Base-by-base conservation (phyloP, 2,888 invertebrate genomes). In the Lasioglossum zephyrum region DNA sequence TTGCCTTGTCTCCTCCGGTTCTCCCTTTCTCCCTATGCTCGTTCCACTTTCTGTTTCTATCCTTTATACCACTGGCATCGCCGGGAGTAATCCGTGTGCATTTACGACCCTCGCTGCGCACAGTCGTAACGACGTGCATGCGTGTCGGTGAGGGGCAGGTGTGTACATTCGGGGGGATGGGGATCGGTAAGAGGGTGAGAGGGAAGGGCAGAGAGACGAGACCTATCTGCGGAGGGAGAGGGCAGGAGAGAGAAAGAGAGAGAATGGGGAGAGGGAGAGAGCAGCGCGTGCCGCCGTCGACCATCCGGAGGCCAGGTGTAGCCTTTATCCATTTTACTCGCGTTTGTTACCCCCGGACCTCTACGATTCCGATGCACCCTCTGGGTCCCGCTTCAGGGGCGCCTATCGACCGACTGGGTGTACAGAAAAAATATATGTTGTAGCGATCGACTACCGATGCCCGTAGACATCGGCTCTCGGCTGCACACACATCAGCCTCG, bases 221-320 rank as follows among this genome's bases (percentile, higher is more conserved):
- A 75, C 63, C 77, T 69, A 73, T 73, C 73, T 73, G 72, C 72
- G 78, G 78, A 73, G 76, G 66, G 73, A 79, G 60, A 60, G 22
- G 22, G 87, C 84, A 66, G 81, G 70, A 77, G 81, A 87, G 81
- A 75, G 83, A 78, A 80, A 86, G 81, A 82, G 87, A 82, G 80
- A 70, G 74, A 53, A 22, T 2, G 74, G 81, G 84, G 82, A 76
- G 82, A 79, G 76, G 75, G 78, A 73, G 85, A 85, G 86, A 87
- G 81, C 74, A 90, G 91, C 92, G 92, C 92, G 93, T 93, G 93
- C 93, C 93, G 92, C 88, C 92, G 89, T 92, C 92, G 93, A 94
- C 93, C 94, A 94, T 94, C 94, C 94, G 94, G 93, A 94, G 94
- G 93, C 94, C 94, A 94, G 94, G 94, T 94, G 94, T 93, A 94